Percentiles rank a stretch among this genome's conserved stretches.
Conservation (phyloP, 2,888 invertebrate species). For the Himalopsyche anomala region DNA sequence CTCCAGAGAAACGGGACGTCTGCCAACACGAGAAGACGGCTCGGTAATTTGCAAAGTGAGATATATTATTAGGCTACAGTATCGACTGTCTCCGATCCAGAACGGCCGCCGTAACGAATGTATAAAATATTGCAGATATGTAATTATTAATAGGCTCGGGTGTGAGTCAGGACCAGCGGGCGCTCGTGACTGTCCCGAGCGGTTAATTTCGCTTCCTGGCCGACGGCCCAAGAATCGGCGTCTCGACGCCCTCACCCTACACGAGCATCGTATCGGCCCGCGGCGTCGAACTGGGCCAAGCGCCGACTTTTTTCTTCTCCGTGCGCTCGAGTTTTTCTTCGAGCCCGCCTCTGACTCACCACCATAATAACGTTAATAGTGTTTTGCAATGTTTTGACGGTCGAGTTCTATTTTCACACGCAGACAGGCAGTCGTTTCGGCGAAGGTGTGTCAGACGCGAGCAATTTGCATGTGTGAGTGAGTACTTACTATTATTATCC, state of each 20-base stretch:
- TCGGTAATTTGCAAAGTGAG: constrained; percentile 28
- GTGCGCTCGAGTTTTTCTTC: background rate
- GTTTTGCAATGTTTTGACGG: constrained; percentile 40
- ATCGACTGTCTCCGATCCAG: constrained; percentile 28
- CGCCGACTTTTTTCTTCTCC: constrained; percentile 4
- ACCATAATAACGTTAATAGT: background rate
- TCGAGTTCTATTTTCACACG: constrained; percentile 31
- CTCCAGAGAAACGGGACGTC: constrained; percentile 10
- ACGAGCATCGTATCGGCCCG: constrained; percentile 15
- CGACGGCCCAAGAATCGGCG: constrained; percentile 3
- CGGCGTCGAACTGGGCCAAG: constrained; percentile 36
- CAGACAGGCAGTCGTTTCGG: constrained; percentile 25
- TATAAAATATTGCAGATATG: constrained; percentile 18
- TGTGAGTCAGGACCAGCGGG: constrained; percentile 2
- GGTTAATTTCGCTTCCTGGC: constrained; percentile 40
- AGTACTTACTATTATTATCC: constrained; percentile 1
- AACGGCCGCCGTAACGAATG: background rate
- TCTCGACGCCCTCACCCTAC: constrained; percentile 40
- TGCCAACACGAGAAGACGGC: constrained; percentile 8
- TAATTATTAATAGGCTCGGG: constrained; percentile 20
- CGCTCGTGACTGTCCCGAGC: constrained; percentile 34
- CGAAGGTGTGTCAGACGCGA: constrained; percentile 22
- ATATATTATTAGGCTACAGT: background rate
- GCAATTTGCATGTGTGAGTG: background rate
- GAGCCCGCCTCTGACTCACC: constrained; percentile 2